Percentiles rank a stretch among this genome's conserved stretches.
Evolutionary conservation across 2,113 vertebrate species (phyloP).

Genomic region (Rallus limicola): DNA sequence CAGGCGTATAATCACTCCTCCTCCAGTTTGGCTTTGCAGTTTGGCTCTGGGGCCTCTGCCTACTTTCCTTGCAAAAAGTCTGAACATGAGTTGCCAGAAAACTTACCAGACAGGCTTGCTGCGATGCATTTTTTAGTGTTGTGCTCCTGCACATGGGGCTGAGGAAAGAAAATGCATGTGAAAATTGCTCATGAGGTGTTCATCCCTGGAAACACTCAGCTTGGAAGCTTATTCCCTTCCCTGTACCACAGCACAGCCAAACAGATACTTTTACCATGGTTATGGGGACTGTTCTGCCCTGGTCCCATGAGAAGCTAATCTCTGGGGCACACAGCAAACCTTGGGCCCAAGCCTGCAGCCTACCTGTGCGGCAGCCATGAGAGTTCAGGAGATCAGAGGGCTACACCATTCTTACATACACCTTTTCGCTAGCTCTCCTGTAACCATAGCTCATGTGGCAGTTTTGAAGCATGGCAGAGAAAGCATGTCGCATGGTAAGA

Average conservation of each 20-base stretch:
- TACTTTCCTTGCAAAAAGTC: neutral
- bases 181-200: neutral
- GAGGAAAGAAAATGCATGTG: neutral
- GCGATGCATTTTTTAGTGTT: neutral
- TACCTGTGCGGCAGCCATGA: neutral
- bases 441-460: neutral
- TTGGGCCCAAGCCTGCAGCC: neutral
- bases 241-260: neutral
- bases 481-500: neutral
- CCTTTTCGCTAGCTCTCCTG: neutral
- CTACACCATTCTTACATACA: accelerated
- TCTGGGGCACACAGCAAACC: neutral
- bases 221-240: neutral
- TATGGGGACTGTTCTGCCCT: neutral
- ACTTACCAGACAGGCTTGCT: accelerated
- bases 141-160: neutral
- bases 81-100: neutral
- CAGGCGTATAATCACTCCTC: neutral
- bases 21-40: neutral
- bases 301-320: neutral
- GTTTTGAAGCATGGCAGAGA: neutral
- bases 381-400: neutral
- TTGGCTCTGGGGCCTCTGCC: neutral
- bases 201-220: neutral
- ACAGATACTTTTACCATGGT: neutral